Percentiles rank a stretch among this genome's conserved stretches.
These are phyloP conservation scores for Oreohelix idahoensis DNA, from an alignment of 1,140 invertebrate species.

Conservation along the genomic window DNA sequence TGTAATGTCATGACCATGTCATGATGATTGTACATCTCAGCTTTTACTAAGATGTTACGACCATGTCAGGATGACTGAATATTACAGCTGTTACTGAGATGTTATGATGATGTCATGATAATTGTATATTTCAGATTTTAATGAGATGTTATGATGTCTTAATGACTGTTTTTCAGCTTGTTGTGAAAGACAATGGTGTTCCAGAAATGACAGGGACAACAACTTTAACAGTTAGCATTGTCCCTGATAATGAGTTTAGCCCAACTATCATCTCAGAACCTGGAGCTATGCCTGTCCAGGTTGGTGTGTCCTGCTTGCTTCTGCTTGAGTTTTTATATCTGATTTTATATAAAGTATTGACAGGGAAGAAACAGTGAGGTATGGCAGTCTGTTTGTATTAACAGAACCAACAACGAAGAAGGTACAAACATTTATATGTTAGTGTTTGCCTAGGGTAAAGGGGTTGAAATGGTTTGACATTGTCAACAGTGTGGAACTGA, in stretches of 20 bases:
- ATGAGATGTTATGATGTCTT: background rate
- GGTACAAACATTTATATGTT: too few species aligned
- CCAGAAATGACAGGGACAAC: slow-evolving; percentile 2
- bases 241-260: slow-evolving; percentile 4
- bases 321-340: too few species aligned
- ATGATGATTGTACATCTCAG: background rate
- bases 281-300: background rate
- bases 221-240: background rate
- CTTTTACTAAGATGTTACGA: background rate
- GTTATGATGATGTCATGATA: background rate
- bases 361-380: too few species aligned
- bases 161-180: background rate
- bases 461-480: too few species aligned
- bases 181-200: slow-evolving; percentile 11
- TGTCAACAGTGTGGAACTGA: too few species aligned
- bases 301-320: background rate
- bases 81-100: background rate
- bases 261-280: background rate
- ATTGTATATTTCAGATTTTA: background rate
- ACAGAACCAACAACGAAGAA: too few species aligned
- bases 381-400: too few species aligned
- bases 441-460: too few species aligned
- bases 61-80: background rate
- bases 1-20: too few species aligned
- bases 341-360: too few species aligned